These are phyloP conservation scores for Podarcis raffonei DNA, from an alignment of 2,113 vertebrate genomes.

Conservation along the genomic window DNA sequence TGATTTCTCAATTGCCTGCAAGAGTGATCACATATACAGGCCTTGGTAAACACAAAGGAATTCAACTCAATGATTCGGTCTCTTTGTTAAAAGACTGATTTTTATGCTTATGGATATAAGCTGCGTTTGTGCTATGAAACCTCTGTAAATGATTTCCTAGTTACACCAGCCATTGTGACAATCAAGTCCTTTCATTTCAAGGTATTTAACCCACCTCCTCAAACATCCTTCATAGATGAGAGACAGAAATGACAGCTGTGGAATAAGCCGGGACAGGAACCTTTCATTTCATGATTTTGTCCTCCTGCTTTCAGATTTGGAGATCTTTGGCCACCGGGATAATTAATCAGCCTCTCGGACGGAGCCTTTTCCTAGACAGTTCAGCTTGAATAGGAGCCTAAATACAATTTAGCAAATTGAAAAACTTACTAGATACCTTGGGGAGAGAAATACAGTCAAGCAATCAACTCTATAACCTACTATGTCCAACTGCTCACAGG, in stretches of 20 bases:
- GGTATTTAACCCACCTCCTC: slow-evolving; percentile 63
- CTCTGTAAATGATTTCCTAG: slow-evolving; percentile 45
- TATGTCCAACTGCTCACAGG: slow-evolving; percentile 24
- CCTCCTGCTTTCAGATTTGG: slow-evolving; percentile 51
- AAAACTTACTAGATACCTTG: slow-evolving; percentile 42
- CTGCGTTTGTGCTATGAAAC: slow-evolving; percentile 45
- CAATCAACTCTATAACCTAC: slow-evolving; percentile 46
- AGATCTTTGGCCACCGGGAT: slow-evolving; percentile 54
- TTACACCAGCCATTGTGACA: slow-evolving; percentile 40
- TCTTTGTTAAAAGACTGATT: slow-evolving; percentile 48
- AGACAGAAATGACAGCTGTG: slow-evolving; percentile 47
- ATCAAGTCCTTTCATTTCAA: slow-evolving; percentile 69
- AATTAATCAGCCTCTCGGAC: slow-evolving; percentile 50
- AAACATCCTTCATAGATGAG: slow-evolving; percentile 35
- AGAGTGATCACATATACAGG: slow-evolving; percentile 44
- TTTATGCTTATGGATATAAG: slow-evolving; percentile 48
- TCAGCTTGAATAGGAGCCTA: slow-evolving; percentile 38
- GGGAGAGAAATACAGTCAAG: slow-evolving; percentile 35
- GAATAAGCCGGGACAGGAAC: slow-evolving; percentile 22
- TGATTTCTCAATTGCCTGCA: slow-evolving; percentile 57
- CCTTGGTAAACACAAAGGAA: slow-evolving; percentile 29
- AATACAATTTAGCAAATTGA: slow-evolving; percentile 61
- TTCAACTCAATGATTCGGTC: slow-evolving; percentile 32
- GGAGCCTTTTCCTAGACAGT: slow-evolving; percentile 44
- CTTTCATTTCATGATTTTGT: slow-evolving; percentile 34